These are phyloP conservation scores for Euborellia annulipes DNA, from an alignment of 1,140 invertebrate species.

Conservation along the genomic window DNA sequence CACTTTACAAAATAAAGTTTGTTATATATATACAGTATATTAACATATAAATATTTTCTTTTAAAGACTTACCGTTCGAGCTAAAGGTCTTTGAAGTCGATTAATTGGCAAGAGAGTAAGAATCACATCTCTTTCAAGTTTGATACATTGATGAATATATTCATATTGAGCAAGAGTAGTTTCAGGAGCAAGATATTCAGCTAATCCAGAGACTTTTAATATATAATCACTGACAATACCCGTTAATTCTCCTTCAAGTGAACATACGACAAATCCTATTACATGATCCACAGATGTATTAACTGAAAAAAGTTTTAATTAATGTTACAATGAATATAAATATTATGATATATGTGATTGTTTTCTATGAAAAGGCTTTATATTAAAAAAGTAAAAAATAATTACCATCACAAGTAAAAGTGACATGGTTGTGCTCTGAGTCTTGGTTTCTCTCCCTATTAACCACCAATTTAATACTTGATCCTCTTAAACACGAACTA, in stretches of 20 bases:
- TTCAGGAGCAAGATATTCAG: slow-evolving; percentile 59
- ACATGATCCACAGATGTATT: slow-evolving; percentile 74
- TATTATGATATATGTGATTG: not conserved
- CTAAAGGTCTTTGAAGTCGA: slow-evolving; percentile 43
- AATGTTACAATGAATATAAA: no score
- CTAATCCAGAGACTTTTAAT: slow-evolving; percentile 60
- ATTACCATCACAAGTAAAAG: slow-evolving; percentile 76
- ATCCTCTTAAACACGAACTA: slow-evolving; percentile 53
- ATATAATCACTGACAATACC: slow-evolving; percentile 49
- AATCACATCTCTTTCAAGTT: slow-evolving; percentile 78
- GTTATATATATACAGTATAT: no score
- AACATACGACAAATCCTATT: slow-evolving; percentile 70
- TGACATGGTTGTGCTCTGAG: slow-evolving; percentile 41
- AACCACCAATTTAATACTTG: slow-evolving; percentile 73
- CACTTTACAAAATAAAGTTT: no score
- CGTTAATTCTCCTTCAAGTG: slow-evolving; percentile 51
- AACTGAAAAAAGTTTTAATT: slow-evolving; percentile 40
- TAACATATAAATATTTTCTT: no score
- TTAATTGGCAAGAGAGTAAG: slow-evolving; percentile 53
- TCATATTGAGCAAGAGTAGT: slow-evolving; percentile 70
- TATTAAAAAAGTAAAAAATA: slow-evolving; percentile 9
- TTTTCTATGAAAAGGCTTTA: not conserved
- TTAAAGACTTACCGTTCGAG: slow-evolving; percentile 43
- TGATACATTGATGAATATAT: slow-evolving; percentile 86
- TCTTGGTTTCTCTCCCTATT: slow-evolving; percentile 23